Conservation (phyloP, 2,797 vertebrate genomes). For the Fundulus diaphanus region DNA sequence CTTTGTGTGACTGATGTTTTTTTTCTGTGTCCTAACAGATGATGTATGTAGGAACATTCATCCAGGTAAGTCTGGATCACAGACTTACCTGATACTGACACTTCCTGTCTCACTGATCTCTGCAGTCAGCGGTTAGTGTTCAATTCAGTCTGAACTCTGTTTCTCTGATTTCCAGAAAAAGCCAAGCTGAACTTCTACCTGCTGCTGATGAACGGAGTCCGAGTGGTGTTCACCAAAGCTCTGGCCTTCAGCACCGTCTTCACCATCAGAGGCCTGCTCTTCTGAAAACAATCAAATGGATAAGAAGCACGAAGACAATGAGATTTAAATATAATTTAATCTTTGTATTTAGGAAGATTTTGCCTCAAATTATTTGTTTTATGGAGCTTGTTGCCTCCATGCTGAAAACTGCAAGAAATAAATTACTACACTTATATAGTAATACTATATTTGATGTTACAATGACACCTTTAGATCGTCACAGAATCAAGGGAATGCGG, state of each 20-base stretch:
- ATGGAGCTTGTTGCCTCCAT: background rate
- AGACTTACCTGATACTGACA: no score
- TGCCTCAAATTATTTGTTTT: background rate
- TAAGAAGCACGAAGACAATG: background rate
- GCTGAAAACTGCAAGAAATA: background rate
- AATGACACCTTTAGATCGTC: no score
- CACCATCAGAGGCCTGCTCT: constrained; percentile 66
- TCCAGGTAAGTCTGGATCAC: constrained; percentile 47
- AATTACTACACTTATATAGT: no score
- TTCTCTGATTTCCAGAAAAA: constrained; percentile 30
- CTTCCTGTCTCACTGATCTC: background rate
- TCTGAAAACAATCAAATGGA: constrained; percentile 16
- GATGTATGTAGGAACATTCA: background rate
- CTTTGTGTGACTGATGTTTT: background rate
- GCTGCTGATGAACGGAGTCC: constrained; percentile 60
- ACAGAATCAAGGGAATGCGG: no score
- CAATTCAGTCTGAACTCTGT: background rate
- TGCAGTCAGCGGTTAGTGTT: background rate
- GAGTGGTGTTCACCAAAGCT: constrained; percentile 71
- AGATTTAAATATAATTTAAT: background rate
- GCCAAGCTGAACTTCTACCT: constrained; percentile 53
- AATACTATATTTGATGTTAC: no score
- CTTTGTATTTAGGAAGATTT: background rate
- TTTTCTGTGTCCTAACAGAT: background rate
- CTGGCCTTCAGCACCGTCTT: constrained; percentile 69